These are phyloP conservation scores for Poeciliopsis infans DNA, from an alignment of 2,797 vertebrate species.

Conservation along the genomic window DNA sequence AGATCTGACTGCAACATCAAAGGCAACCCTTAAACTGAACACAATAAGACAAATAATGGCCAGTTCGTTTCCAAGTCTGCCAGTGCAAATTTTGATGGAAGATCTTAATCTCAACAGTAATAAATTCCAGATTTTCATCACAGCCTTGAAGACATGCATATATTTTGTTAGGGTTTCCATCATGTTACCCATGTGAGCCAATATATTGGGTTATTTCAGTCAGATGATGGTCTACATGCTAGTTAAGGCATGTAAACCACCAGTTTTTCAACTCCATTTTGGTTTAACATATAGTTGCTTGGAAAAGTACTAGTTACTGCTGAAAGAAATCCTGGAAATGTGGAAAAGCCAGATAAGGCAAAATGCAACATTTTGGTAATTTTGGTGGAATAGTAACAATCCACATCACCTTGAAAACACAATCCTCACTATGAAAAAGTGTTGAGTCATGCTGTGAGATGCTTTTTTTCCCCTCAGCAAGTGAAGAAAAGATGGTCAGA, in stretches of 20 bases:
- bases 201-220: background rate
- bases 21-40: background rate
- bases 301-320: background rate
- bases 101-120: conserved; percentile 2
- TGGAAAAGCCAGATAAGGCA: background rate
- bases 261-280: background rate
- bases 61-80: background rate
- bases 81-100: background rate
- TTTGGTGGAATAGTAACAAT: background rate
- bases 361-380: background rate
- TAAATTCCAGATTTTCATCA: background rate
- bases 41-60: background rate
- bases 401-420: background rate
- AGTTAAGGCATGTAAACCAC: background rate
- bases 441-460: background rate
- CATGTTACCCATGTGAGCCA: background rate
- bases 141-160: background rate
- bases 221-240: background rate
- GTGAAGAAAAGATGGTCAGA: background rate
- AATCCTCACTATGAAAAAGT: background rate
- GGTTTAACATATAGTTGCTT: background rate
- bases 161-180: background rate
- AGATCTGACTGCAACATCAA: conserved; percentile 21
- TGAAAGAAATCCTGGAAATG: background rate
- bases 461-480: background rate